Evolutionary conservation across 2,113 vertebrate genomes (phyloP).

Genomic region (Solea senegalensis): DNA sequence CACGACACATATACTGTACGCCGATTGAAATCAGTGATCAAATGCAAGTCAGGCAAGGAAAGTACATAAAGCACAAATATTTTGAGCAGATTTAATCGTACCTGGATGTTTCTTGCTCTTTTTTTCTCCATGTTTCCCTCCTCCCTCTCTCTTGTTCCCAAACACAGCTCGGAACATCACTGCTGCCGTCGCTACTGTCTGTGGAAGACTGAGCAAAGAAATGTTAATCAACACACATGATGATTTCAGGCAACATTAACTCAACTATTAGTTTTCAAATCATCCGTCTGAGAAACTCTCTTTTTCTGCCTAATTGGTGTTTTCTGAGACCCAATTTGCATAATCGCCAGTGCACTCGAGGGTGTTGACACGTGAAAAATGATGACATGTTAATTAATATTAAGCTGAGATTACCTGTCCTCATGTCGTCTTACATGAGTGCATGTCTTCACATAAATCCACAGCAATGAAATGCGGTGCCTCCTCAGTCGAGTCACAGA

Average conservation of each 20-base stretch:
- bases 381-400: not conserved
- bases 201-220: constrained; percentile 16
- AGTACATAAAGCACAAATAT: not conserved
- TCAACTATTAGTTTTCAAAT: constrained; percentile 2
- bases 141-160: constrained; percentile 67
- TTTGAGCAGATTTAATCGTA: constrained; percentile 35
- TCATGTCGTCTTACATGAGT: constrained; percentile 31
- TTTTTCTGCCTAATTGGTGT: constrained; percentile 4
- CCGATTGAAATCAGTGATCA: not conserved
- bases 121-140: constrained; percentile 53
- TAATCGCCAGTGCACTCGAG: not conserved
- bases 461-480: constrained; percentile 33
- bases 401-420: constrained; percentile 35
- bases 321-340: not conserved
- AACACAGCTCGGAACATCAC: constrained; percentile 78
- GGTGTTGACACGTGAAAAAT: not conserved
- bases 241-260: constrained; percentile 36
- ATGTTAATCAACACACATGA: constrained; percentile 13
- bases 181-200: constrained; percentile 32
- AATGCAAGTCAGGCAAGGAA: not conserved
- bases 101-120: constrained; percentile 58
- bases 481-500: constrained; percentile 33
- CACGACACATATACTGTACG: not conserved
- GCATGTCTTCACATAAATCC: constrained; percentile 44
- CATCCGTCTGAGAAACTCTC: not conserved